phyloP scores from a whole-genome alignment of 2,797 vertebrate species.

The Sandelia bainsii region DNA sequence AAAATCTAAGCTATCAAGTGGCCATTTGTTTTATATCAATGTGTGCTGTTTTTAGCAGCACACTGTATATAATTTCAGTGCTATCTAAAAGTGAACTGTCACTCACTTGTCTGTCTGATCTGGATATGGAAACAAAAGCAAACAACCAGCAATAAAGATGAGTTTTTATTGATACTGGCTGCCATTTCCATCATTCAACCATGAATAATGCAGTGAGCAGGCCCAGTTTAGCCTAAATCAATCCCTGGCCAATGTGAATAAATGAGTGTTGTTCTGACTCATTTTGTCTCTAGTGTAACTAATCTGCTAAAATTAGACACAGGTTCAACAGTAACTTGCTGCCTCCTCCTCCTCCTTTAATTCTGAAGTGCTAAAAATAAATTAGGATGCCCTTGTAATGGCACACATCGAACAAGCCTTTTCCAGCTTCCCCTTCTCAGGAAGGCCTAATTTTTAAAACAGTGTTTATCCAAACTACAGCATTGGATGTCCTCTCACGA shows the following conservation, averaged over 20 bases:
- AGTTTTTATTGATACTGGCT: constrained; percentile 28
- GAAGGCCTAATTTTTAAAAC: constrained; percentile 11
- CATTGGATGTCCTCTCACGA: constrained; percentile 63
- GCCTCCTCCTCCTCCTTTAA: background rate
- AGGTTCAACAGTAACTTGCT: constrained; percentile 1
- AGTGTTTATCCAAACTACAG: constrained; percentile 40
- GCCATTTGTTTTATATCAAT: constrained; percentile 4
- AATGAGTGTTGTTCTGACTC: background rate
- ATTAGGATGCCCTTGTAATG: constrained; percentile 29
- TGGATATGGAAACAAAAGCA: constrained; percentile 32
- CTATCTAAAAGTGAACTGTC: constrained; percentile 10
- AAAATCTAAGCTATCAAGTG: background rate
- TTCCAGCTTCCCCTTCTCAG: constrained; percentile 11
- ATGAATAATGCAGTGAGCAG: constrained; percentile 35
- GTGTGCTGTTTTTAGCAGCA: constrained; percentile 12
- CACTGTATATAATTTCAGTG: background rate
- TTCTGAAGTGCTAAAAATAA: constrained; percentile 35
- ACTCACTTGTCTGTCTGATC: constrained; percentile 4
- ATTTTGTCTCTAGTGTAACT: constrained; percentile 1
- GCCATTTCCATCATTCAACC: constrained; percentile 25
- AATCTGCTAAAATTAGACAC: constrained; percentile 13
- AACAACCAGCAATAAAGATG: constrained; percentile 32
- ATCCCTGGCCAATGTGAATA: background rate
- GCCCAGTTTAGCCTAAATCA: constrained; percentile 4
- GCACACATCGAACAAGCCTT: constrained; percentile 39